phyloP scores from a whole-genome alignment of 2,888 invertebrate genomes.

The Cheilosia soror region DNA sequence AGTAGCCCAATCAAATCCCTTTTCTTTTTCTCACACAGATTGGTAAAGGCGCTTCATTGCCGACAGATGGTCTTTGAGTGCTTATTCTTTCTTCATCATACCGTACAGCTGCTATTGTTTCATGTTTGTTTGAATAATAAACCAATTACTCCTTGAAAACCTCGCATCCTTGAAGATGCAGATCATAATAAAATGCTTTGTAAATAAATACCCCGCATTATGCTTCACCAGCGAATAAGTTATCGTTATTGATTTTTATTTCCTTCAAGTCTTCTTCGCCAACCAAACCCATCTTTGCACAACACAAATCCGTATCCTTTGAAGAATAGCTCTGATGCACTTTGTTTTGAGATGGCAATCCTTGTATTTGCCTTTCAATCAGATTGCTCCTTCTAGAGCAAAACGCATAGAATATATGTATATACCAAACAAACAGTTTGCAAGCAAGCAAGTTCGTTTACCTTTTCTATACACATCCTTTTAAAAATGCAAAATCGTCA shows the following conservation, averaged over 20 bases:
- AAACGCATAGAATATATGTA: slow-evolving; percentile 51
- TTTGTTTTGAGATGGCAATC: slow-evolving; percentile 37
- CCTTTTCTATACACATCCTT: slow-evolving; percentile 51
- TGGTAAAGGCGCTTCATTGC: background rate
- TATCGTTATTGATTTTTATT: slow-evolving; percentile 58
- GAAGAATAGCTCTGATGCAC: slow-evolving; percentile 26
- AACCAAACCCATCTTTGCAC: slow-evolving; percentile 3
- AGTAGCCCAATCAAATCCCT: background rate
- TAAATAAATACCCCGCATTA: slow-evolving; percentile 53
- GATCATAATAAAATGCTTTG: slow-evolving; percentile 45
- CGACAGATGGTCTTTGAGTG: background rate
- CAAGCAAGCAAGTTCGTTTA: slow-evolving; percentile 59
- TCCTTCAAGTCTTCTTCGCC: background rate
- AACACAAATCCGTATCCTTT: slow-evolving; percentile 47
- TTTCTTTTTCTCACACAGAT: background rate
- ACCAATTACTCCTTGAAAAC: slow-evolving; percentile 29
- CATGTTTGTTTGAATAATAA: slow-evolving; percentile 9
- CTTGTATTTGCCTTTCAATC: slow-evolving; percentile 69
- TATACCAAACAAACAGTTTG: slow-evolving; percentile 63
- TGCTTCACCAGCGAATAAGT: slow-evolving; percentile 41
- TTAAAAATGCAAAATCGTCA: slow-evolving; percentile 62
- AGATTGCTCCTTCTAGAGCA: slow-evolving; percentile 58
- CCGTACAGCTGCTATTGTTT: slow-evolving; percentile 5
- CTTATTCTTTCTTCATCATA: background rate
- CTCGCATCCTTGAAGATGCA: slow-evolving; percentile 14